Evolutionary conservation across 2,113 vertebrate species (phyloP), one percentile per base, ranked within the genome.

Genomic region (Cercocebus atys): DNA sequence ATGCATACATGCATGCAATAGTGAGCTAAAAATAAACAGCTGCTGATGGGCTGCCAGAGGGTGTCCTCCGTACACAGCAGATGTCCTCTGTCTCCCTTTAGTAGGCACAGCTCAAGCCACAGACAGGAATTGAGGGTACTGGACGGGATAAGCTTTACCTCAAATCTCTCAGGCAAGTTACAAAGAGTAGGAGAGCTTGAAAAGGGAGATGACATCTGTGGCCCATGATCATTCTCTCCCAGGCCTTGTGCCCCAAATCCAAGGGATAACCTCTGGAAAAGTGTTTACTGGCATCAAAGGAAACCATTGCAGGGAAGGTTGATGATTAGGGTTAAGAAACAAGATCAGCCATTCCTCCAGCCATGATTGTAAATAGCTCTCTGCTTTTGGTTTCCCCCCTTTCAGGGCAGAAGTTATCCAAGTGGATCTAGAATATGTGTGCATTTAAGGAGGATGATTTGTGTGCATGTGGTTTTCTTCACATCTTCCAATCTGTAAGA

Each of bases 311-410:
- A 97, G 94, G 43, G 9, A 93, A 96, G 97, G 94, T 95, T 98
- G 87, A 98, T 98, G 95, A 98, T 98, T 97, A 94, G 78, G 96
- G 88, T 97, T 98, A 95, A 98, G 98, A 98, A 98, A 98, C 82
- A 81, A 94, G 96, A 97, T 84, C 86, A 88, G 90, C 66, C 52
- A 12, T 22, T 13, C 43, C n/a, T 73, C 23, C 81, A 84, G 32
- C 76, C 73, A 70, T 5, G 6, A 35, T 10, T 66, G 91, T 59
- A 78, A 82, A 79, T 38, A 72, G 66, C 66, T 87, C 52, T 52
- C 35, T 13, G 82, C 55, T 83, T 97, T 90, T 27, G 17, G 50
- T 79, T 76, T 72, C 55, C 50, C 57, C 78, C 25, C 20, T 12
- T 32, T 86, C 35, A 7, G 25, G 17, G 22, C 84, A 98, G 76